Evolutionary conservation across 2,797 vertebrate genomes (phyloP).

Genomic region (Neosilurus mollespiculum): DNA sequence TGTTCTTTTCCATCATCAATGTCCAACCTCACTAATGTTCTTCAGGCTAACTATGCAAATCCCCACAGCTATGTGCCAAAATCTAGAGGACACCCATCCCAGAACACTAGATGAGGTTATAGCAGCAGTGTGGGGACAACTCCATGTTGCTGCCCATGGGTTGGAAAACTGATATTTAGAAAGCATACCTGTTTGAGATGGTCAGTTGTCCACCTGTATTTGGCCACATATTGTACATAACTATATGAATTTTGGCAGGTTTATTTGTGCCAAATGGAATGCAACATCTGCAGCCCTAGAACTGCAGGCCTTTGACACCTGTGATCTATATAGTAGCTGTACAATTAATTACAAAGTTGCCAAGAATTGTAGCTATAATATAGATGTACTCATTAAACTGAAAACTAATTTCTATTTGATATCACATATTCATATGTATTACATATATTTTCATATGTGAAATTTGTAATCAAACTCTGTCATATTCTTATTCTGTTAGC

Average conservation of each 20-base stretch:
- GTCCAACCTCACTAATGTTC: not conserved
- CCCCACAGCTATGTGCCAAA: not conserved
- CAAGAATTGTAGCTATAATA: not conserved
- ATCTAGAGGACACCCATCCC: not conserved
- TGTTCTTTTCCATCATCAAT: not conserved
- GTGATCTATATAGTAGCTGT: not conserved
- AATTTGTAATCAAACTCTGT: conserved; percentile 50
- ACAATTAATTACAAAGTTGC: not conserved
- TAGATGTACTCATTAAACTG: not conserved
- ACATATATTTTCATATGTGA: no score
- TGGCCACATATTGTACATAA: not conserved
- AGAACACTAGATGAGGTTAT: not conserved
- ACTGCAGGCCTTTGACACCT: not conserved
- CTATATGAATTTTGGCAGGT: not conserved
- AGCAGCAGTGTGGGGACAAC: not conserved
- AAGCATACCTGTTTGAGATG: not conserved
- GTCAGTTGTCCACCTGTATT: not conserved
- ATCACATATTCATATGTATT: not conserved
- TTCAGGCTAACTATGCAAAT: not conserved
- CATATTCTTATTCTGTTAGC: conserved; percentile 72
- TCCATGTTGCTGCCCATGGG: not conserved
- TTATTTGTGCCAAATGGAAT: not conserved
- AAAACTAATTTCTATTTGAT: not conserved
- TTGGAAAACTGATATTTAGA: not conserved
- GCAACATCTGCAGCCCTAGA: not conserved